Evolutionary conservation across 1,140 invertebrate species (phyloP), one percentile per base, ranked within the genome.

Genomic region (Periplaneta americana): DNA sequence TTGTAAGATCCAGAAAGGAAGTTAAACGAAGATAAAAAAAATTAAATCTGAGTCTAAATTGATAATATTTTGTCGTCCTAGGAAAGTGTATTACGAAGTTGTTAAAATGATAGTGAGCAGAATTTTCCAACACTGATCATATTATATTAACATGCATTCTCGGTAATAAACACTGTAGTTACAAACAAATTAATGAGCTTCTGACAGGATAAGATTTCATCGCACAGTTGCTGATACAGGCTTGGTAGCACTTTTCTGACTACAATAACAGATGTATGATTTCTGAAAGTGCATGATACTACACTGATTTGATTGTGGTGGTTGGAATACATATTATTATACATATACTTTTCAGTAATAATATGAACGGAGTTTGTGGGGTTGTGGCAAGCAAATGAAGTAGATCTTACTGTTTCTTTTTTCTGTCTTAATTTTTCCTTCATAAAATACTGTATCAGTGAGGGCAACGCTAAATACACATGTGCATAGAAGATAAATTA

Each of bases 361-460:
- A 4, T 48, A 18, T 18, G 22, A 17, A 18, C 22, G 28, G 22
- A 66, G 5, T 66, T n/a, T 9, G 5, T 66, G 48, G 22, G 48
- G 48, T 66, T 66, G 48, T 66, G 48, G 48, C 48, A 66, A 66
- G 48, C 48, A 66, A 66, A 66, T n/a, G 8, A n/a, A 28, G 22
- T n/a, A 66, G 22, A 66, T 28, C 48, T 66, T n/a, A 66, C 48
- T 28, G 13, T 28, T 66, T 66, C 48, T 66, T 66, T 66, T n/a
- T n/a, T n/a, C 48, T 66, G 22, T 78, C 76, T 36, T 78, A 17
- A n/a, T 22, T 78, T 80, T 57, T 80, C 37, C 48, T 80, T 74
- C 34, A 8, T 22, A 18, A 80, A 80, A 74, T 80, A 66, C 79
- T 80, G 39, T 80, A 32, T 80, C 79, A 37, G 79, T 80, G 79